Evolutionary conservation across 2,888 invertebrate species (phyloP), one percentile per base, ranked within the genome.

Genomic region (Mystacides longicornis): DNA sequence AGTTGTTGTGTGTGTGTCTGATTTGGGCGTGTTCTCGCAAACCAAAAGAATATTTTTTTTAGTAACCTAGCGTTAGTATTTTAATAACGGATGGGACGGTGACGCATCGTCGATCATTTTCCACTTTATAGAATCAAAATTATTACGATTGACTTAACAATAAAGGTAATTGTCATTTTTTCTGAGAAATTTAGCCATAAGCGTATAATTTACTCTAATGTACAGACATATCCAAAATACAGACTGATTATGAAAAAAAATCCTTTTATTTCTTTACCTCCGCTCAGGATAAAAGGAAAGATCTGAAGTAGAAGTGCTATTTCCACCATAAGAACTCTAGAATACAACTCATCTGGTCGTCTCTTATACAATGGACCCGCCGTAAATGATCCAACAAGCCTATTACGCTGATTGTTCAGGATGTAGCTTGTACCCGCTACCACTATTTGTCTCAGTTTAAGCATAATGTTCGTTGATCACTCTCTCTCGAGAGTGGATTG

Each of bases 191-290:
- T 58, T 51, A 56, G 53, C 31, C 76, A 73, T 60, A 61, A 60
- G 58, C 55, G 53, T 57, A 61, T 57, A 55, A 54, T 76, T 59
- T 74, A 76, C 76, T 77, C 75, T 77, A n/a, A 76, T 77, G 59
- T 77, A 74, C 77, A 77, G 73, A 77, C 77, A 77, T 77, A 77
- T 77, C 77, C 77, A 76, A 74, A 75, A 77, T 77, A 77, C 77
- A 77, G 77, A 77, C 77, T 77, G 77, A 77, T 77, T 77, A 74
- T 57, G 51, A 56, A 60, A 52, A 9, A 23, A 7, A 4, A 4
- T 7, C n/a, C 3, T 20, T 31, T 33, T 47, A 47, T 47, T 27
- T 31, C 43, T 16, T 43, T 43, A n/a, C n/a, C n/a, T n/a, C n/a
- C n/a, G n/a, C n/a, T n/a, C n/a, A n/a, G n/a, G n/a, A n/a, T n/a